A percentile compares a stretch with the other conserved stretches of the same genome.
phyloP scores from a whole-genome alignment of 2,888 invertebrate genomes.

The Caenorhabditis uteleia region DNA sequence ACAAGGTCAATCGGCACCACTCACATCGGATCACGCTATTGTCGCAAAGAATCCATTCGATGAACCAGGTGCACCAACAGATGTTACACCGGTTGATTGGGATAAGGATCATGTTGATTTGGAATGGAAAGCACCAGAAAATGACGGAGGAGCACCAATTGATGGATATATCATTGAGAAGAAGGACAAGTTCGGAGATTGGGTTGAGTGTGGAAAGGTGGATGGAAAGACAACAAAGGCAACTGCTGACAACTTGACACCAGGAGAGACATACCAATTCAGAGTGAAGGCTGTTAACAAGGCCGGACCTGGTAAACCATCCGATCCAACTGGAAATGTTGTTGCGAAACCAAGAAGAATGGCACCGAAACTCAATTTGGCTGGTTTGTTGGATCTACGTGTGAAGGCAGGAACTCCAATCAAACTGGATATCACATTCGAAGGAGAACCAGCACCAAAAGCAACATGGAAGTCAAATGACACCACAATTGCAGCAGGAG shows the following conservation, averaged over 20 bases:
- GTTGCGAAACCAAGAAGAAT: conserved; percentile 78
- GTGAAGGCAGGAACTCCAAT: conserved; percentile 90
- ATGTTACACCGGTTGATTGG: conserved; percentile 81
- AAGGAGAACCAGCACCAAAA: conserved; percentile 90
- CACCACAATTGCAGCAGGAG: conserved; percentile 77
- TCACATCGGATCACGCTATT: conserved; percentile 82
- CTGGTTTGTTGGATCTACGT: conserved; percentile 84
- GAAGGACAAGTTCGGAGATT: conserved; percentile 69
- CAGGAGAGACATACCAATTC: conserved; percentile 90
- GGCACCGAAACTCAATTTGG: conserved; percentile 88
- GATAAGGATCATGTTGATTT: conserved; percentile 93
- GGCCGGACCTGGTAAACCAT: conserved; percentile 88
- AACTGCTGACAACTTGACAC: conserved; percentile 84
- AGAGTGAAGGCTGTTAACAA: conserved; percentile 76
- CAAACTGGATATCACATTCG: conserved; percentile 89
- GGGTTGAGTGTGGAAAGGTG: conserved; percentile 67
- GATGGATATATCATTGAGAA: conserved; percentile 69
- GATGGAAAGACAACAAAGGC: conserved; percentile 71
- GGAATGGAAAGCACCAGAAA: conserved; percentile 93
- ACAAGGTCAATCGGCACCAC: conserved; percentile 86
- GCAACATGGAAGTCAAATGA: conserved; percentile 83
- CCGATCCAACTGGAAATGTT: conserved; percentile 85
- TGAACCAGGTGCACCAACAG: conserved; percentile 68
- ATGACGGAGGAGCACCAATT: conserved; percentile 88
- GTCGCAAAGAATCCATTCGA: conserved; percentile 90